Evolutionary conservation across 2,888 invertebrate genomes (phyloP), one percentile per base, ranked within the genome.

Genomic region (Coremacera marginata): DNA sequence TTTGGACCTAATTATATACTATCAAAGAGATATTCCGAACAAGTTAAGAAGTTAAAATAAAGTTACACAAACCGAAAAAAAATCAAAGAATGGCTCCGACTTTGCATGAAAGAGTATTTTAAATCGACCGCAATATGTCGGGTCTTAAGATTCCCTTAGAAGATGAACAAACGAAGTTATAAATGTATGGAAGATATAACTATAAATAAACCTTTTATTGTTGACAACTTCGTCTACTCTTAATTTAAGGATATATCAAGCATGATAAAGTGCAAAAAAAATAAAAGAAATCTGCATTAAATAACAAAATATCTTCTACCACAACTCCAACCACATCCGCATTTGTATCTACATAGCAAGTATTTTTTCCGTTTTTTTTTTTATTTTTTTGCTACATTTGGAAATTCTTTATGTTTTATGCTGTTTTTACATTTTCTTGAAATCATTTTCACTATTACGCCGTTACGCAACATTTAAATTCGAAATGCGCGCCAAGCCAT

Each of bases 51-150:
- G 11, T 11, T 11, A 44, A 44, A 14, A 44, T 7, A 1, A 7
- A 3, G 11, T 2, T 11, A 19, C 49, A 5, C 16, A 37, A 68
- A 27, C 14, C 22, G 57, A 22, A 22, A 25, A n/a, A 16, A 25
- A 60, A 60, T 60, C 57, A 60, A 60, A 60, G 57, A 27, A 9
- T 25, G 57, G 57, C 57, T 60, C 57, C 57, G 57, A 60, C 57
- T 60, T 25, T 25, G 83, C 85, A 85, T 88, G 86, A 84, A 88
- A 88, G 87, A 85, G 87, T 85, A 84, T 80, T 84, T 83, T 87
- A 84, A 87, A 87, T 87, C 86, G 87, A 88, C 84, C 87, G 84
- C 84, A 87, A 85, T 86, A 84, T 84, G 85, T 84, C 83, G 83
- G 84, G 84, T 83, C 84, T 86, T 84, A 84, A 85, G 78, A 81